Evolutionary conservation across 2,888 invertebrate species (phyloP).

Genomic region (Ischnura elegans): DNA sequence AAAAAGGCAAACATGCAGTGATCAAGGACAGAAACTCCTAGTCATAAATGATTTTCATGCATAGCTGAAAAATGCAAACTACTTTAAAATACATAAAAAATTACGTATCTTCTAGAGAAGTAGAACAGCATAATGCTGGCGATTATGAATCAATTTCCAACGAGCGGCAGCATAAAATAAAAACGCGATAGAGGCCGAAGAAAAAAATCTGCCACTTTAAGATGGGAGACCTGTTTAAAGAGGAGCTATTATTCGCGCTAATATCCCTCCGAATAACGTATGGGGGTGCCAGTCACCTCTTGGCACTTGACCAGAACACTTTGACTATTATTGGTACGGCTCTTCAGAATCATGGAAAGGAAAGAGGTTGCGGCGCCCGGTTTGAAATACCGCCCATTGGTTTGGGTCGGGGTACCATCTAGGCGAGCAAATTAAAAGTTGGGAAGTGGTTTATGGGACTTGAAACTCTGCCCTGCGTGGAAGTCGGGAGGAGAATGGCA

Average conservation of each 20-base stretch:
- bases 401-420: neutral
- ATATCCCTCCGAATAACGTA: neutral
- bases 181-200: too few species aligned
- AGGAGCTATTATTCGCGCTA: neutral
- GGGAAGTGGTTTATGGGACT: constrained; percentile 14
- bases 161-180: too few species aligned
- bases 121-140: too few species aligned
- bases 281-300: neutral
- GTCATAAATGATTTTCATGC: too few species aligned
- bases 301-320: neutral
- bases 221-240: neutral
- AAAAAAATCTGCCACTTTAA: neutral
- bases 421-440: constrained; percentile 11
- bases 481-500: neutral
- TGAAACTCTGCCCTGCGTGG: neutral
- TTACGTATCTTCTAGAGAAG: too few species aligned
- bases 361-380: neutral
- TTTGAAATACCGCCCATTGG: neutral
- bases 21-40: too few species aligned
- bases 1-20: too few species aligned
- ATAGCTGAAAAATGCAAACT: too few species aligned
- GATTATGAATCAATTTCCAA: too few species aligned
- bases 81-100: too few species aligned
- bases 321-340: neutral
- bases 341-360: neutral